Conservation (phyloP, 2,797 vertebrate genomes). For the Amazona finschi region DNA sequence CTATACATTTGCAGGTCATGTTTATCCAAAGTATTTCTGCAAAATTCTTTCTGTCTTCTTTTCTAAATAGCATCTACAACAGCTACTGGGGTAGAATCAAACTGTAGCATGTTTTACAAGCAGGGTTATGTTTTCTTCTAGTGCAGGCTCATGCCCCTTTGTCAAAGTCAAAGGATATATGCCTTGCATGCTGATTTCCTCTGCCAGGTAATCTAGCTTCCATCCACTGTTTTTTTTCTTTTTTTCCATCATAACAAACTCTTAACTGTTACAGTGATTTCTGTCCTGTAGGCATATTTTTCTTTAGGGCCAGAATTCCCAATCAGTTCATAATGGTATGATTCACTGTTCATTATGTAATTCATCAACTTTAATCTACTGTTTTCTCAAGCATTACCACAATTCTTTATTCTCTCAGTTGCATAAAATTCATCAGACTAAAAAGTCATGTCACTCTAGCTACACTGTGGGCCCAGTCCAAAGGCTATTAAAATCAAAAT, state of each 20-base stretch:
- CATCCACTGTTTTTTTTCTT: neutral
- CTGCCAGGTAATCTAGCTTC: neutral
- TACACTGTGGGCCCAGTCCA: neutral
- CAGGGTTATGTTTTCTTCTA: neutral
- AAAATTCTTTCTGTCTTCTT: neutral
- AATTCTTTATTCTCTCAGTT: neutral
- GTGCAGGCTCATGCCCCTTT: neutral
- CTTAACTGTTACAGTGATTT: neutral
- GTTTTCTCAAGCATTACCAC: neutral
- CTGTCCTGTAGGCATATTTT: neutral
- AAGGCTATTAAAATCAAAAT: neutral
- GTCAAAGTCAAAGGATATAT: constrained; percentile 8
- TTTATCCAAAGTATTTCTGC: neutral
- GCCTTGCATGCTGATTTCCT: neutral
- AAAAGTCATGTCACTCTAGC: neutral
- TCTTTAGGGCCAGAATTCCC: neutral
- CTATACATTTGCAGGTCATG: neutral
- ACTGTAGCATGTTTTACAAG: neutral
- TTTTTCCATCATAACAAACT: neutral
- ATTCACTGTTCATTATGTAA: neutral
- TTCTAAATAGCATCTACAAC: neutral
- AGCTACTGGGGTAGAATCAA: neutral
- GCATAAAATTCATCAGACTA: neutral
- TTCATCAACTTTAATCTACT: neutral
- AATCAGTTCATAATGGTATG: neutral